Percentiles rank a stretch among this genome's conserved stretches.
These are phyloP conservation scores for Conus canariensis DNA, from an alignment of 2,888 invertebrate species.

Conservation along the genomic window DNA sequence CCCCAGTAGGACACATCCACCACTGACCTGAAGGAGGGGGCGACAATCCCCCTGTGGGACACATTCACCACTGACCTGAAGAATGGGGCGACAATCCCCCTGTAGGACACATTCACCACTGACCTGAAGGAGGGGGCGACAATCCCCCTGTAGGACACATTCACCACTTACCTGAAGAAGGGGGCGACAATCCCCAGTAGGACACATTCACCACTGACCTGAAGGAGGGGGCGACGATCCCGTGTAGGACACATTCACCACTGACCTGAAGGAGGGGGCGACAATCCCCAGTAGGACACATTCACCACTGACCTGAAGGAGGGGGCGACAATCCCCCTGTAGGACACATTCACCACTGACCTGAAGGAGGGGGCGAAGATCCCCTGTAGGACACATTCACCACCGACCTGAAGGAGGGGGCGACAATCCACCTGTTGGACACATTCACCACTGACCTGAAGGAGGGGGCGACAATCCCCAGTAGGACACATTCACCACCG, in stretches of 20 bases:
- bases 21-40: background rate
- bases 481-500: background rate
- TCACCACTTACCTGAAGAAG: too few relatives aligned
- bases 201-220: background rate
- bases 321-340: constrained; percentile 76
- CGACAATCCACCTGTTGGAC: constrained; percentile 73
- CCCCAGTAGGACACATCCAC: too few relatives aligned
- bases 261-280: too few relatives aligned
- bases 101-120: background rate
- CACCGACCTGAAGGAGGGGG: background rate
- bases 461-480: too few relatives aligned
- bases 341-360: constrained; percentile 59
- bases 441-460: constrained; percentile 40
- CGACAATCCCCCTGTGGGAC: constrained; percentile 73
- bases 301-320: constrained; percentile 71
- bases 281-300: background rate
- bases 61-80: constrained; percentile 40
- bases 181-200: too few relatives aligned
- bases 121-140: constrained; percentile 36
- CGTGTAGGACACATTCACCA: constrained; percentile 66
- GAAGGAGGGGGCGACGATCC: constrained; percentile 63
- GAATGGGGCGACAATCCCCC: too few relatives aligned
- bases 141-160: constrained; percentile 74
- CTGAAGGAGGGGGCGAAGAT: too few relatives aligned
- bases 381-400: too few relatives aligned